A percentile compares a stretch with the other conserved stretches of the same genome.
Conservation (phyloP, 2,888 invertebrate genomes). For the Tetramorium bicarinatum region DNA sequence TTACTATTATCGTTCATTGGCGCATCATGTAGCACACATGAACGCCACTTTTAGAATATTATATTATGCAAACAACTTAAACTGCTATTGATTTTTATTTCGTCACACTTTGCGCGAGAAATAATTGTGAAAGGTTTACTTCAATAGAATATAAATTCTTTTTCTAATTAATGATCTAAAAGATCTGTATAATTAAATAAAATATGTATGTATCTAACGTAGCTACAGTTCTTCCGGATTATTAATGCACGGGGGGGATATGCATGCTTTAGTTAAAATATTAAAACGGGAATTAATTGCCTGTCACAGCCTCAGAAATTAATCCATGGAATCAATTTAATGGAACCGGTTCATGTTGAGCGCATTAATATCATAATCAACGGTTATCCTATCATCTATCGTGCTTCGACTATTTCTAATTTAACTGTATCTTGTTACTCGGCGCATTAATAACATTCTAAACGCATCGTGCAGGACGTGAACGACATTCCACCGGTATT, state of each 20-base stretch:
- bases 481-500: conserved; percentile 96
- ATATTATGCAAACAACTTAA: not conserved
- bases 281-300: conserved; percentile 26
- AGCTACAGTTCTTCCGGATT: not conserved
- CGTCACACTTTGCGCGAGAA: not conserved
- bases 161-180: not conserved
- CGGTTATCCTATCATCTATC: conserved; percentile 2
- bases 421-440: conserved; percentile 23
- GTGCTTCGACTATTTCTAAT: conserved; percentile 21
- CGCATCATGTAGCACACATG: not conserved
- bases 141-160: not conserved
- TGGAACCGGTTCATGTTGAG: conserved; percentile 32
- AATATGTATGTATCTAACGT: not conserved
- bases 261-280: not conserved
- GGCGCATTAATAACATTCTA: conserved; percentile 4
- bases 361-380: conserved; percentile 29
- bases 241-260: not conserved
- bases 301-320: conserved; percentile 1
- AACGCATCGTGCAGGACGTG: conserved; percentile 89
- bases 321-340: conserved; percentile 17
- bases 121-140: not conserved
- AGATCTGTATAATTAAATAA: conserved; percentile 7
- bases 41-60: conserved; percentile 9
- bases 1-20: conserved; percentile 2
- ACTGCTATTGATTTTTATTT: not conserved